Evolutionary conservation across 2,888 invertebrate species (phyloP).

Genomic region (Calliphora vomitoria): DNA sequence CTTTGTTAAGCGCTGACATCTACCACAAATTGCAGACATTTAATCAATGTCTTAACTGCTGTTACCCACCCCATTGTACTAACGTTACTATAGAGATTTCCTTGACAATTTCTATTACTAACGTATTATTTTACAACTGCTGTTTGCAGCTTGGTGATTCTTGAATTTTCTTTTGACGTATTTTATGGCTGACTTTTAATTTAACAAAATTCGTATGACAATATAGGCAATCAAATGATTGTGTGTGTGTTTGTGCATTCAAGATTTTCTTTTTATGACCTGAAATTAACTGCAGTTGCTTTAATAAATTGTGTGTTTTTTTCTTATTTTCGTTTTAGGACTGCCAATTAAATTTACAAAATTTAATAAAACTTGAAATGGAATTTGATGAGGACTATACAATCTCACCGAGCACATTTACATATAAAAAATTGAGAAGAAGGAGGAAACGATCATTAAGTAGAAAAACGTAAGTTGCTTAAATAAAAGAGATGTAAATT

Average conservation of each 20-base stretch:
- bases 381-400: slow-evolving; percentile 85
- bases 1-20: slow-evolving; percentile 48
- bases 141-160: background rate
- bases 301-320: background rate
- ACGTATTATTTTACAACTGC: background rate
- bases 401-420: slow-evolving; percentile 84
- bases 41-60: slow-evolving; percentile 66
- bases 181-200: slow-evolving; percentile 10
- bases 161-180: background rate
- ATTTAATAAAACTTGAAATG: slow-evolving; percentile 84
- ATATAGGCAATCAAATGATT: background rate
- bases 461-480: slow-evolving; percentile 81
- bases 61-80: background rate
- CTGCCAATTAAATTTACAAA: slow-evolving; percentile 84
- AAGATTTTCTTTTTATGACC: background rate
- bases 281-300: slow-evolving; percentile 8
- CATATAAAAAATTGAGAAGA: slow-evolving; percentile 83
- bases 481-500: no score
- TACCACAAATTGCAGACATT: slow-evolving; percentile 67
- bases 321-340: slow-evolving; percentile 78
- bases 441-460: slow-evolving; percentile 82
- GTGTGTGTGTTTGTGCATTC: background rate
- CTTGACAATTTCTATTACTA: slow-evolving; percentile 16
- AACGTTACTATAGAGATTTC: slow-evolving; percentile 27
- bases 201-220: slow-evolving; percentile 9